Evolutionary conservation across 2,797 vertebrate species (phyloP).

Genomic region (Hyperoplus immaculatus): DNA sequence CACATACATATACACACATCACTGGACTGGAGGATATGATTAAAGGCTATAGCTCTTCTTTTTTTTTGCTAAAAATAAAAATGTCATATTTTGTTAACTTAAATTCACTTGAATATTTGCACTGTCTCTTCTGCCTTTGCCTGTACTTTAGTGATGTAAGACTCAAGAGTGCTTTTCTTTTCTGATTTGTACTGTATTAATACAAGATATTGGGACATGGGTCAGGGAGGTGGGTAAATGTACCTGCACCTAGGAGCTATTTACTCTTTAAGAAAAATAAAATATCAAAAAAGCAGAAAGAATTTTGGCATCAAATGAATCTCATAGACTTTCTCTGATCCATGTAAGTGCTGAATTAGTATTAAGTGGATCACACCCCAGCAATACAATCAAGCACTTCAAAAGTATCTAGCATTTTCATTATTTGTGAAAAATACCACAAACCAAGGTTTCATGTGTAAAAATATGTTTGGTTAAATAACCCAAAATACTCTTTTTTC

Average conservation of each 20-base stretch:
- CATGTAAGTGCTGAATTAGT: not conserved
- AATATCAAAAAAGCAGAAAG: not conserved
- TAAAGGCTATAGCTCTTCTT: not conserved
- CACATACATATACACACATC: not conserved
- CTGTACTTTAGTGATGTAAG: not conserved
- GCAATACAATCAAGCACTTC: not conserved
- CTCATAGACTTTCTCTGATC: not conserved
- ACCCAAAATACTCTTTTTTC: constrained; percentile 59
- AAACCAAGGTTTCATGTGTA: constrained; percentile 34
- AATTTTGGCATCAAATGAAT: constrained; percentile 21
- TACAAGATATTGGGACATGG: not conserved
- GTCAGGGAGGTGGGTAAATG: not conserved
- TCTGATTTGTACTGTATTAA: not conserved
- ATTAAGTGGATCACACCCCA: not conserved
- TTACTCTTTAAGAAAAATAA: not conserved
- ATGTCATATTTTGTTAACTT: not conserved
- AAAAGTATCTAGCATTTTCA: not conserved
- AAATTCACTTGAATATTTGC: not conserved
- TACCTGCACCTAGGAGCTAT: not conserved
- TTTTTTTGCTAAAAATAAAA: not conserved
- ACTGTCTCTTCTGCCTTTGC: not conserved
- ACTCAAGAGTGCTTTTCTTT: not conserved
- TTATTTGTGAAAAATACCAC: not conserved
- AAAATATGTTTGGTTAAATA: constrained; percentile 51
- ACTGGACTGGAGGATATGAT: not conserved